Evolutionary conservation across 1,140 invertebrate genomes (phyloP), one percentile per base, ranked within the genome.

Genomic region (Ectropis grisescens): DNA sequence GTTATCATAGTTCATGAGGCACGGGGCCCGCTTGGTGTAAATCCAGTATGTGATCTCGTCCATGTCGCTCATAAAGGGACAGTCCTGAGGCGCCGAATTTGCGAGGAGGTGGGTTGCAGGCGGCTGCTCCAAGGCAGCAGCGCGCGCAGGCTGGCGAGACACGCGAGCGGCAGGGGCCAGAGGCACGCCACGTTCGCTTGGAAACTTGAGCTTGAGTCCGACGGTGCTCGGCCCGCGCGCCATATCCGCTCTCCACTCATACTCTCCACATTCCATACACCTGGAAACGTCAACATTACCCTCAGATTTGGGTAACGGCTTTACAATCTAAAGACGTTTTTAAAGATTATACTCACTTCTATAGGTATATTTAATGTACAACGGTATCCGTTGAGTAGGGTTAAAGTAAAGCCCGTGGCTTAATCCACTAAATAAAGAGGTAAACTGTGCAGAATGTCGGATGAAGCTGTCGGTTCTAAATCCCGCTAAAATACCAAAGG

Each of bases 41-140:
- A 80, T 60, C 75, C 75, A 80, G 37, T 66, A 80, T 2, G 62
- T 58, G 53, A 80, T 80, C 42, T 74, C 71, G 33, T 80, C 71
- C 71, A 80, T 74, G 38, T 64, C 66, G 58, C 43, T 74, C 65
- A 76, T 74, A 71, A 76, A 69, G 68, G 68, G 58, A 65, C 29
- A 16, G 40, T 48, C 44, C 22, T 36, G n/a, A 23, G 27, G 30
- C 30, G 32, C 7, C 6, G 24, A 19, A 22, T 11, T 22, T 24
- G 28, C 11, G 13, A 10, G 24, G 24, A 4, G 24, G 6, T 4
- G 3, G 16, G 16, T 19, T 19, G 16, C n/a, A n/a, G n/a, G n/a
- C 19, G 19, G 19, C 19, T 22, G 4, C 4, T 4, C 19, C 19
- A 22, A 4, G 19, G 4, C 19, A 9, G 4, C 19, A 22, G 19